Conservation (phyloP, 2,888 invertebrate genomes). For the Agrochola lychnidis region DNA sequence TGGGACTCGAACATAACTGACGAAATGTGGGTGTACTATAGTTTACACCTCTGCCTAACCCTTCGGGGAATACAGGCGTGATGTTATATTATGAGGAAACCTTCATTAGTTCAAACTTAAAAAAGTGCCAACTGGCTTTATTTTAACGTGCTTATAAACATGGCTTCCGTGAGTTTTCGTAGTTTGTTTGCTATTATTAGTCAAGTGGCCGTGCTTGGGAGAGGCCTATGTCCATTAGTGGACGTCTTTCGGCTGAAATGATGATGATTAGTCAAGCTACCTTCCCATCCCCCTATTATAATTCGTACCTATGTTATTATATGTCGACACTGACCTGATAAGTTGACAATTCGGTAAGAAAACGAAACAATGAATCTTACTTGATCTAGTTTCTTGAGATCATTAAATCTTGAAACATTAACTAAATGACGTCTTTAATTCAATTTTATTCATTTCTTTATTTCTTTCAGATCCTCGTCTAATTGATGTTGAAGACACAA, state of each 20-base stretch:
- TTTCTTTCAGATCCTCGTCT: conserved; percentile 40
- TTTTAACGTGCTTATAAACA: not conserved
- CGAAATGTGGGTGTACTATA: too few relatives aligned
- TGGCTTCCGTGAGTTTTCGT: too few relatives aligned
- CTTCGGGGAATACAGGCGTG: too few relatives aligned
- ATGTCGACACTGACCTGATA: not conserved
- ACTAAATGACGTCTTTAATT: not conserved
- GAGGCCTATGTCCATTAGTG: too few relatives aligned
- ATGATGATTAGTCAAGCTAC: too few relatives aligned
- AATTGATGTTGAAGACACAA: not conserved
- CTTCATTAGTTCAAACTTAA: not conserved
- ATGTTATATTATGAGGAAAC: not conserved
- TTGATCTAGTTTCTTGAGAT: not conserved
- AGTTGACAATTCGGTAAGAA: not conserved
- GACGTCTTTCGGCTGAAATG: too few relatives aligned
- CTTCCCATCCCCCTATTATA: too few relatives aligned
- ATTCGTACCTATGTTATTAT: not conserved
- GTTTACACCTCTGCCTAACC: too few relatives aligned
- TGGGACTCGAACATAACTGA: too few relatives aligned
- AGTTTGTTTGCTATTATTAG: not conserved
- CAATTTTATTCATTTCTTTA: not conserved
- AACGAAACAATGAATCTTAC: too few relatives aligned
- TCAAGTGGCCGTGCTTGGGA: too few relatives aligned
- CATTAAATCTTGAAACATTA: not conserved
- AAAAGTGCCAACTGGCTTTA: not conserved